Base-by-base conservation (phyloP, 2,113 vertebrate species). In the Cepphus grylle region DNA sequence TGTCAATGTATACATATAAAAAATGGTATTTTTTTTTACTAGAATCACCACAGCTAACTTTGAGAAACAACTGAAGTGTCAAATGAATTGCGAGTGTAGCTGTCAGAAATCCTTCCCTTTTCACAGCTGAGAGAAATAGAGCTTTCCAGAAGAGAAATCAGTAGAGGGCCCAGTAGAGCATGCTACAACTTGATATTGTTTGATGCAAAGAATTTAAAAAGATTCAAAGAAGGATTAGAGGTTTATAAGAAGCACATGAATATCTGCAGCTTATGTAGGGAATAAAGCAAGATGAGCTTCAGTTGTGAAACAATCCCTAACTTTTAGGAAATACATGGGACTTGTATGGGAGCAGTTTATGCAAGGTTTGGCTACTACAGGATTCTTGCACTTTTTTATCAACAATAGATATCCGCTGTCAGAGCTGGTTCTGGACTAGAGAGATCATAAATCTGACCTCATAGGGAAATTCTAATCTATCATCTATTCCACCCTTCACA, bases 51-150 rank as follows among this genome's bases (percentile, higher is more conserved):
- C 27, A 86, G 15, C 6, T 85, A 63, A 59, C 12, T 91, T 71
- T 58, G 34, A 17, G 4, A 10, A 67, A 3, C 16, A 71, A 40
- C 9, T 32, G 18, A 81, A 81, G 22, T 38, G 36, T 49, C 25
- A 62, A 71, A 81, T 81, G 15, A 52, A 50, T 30, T 49, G 4
- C 0, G 0, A 80, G 3, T 47, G 9, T 42, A 50, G 4, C 47
- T 67, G 40, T 88, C 38, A 67, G 42, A 79, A 90, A 79, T 50
- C 17, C 6, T 70, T 62, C 15, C 77, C 5, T 45, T 78, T 66
- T 78, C 52, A 52, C 8, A 58, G 5, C 6, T 89, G 45, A 77
- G 15, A 90, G 13, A 71, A 89, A 78, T 2, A 36, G 9, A 65
- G 6, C 2, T 93, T 88, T 85, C 19, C 25, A 71, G 38, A 66